Conservation (phyloP, 2,797 vertebrate genomes). For the Myiotriccus ornatus region DNA sequence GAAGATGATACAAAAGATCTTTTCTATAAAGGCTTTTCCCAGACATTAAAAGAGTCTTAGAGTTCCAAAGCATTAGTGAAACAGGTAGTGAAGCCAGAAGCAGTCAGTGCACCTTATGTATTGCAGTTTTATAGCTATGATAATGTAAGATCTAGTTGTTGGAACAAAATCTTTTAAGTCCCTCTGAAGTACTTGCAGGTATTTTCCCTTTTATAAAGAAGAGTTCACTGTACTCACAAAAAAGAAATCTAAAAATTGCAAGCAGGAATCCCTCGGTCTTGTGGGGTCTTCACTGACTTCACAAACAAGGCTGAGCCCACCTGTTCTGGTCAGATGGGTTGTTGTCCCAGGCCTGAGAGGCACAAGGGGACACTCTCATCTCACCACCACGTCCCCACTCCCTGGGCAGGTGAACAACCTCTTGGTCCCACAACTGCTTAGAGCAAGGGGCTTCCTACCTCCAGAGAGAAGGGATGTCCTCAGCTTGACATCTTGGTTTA, state of each 20-base stretch:
- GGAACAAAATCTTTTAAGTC: neutral
- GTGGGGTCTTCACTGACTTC: neutral
- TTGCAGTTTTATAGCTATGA: neutral
- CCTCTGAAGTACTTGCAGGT: neutral
- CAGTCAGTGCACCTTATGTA: neutral
- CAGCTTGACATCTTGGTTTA: neutral
- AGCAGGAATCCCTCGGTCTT: neutral
- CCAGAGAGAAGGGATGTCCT: neutral
- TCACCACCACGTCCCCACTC: neutral
- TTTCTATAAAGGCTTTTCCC: neutral
- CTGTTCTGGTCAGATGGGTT: neutral
- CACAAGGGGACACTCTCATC: neutral
- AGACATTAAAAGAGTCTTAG: neutral
- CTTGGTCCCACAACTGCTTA: neutral
- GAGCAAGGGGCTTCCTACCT: neutral
- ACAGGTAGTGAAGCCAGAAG: neutral
- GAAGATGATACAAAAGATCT: neutral
- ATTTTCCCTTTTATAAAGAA: neutral
- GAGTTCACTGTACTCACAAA: neutral
- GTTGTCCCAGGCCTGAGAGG: neutral
- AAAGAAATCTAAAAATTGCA: neutral
- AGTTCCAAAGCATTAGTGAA: neutral
- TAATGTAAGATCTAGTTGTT: neutral
- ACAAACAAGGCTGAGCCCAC: neutral
- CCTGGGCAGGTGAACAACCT: fast-evolving